These are phyloP conservation scores for Cryptops parisi DNA, from an alignment of 2,888 invertebrate genomes.

Conservation along the genomic window DNA sequence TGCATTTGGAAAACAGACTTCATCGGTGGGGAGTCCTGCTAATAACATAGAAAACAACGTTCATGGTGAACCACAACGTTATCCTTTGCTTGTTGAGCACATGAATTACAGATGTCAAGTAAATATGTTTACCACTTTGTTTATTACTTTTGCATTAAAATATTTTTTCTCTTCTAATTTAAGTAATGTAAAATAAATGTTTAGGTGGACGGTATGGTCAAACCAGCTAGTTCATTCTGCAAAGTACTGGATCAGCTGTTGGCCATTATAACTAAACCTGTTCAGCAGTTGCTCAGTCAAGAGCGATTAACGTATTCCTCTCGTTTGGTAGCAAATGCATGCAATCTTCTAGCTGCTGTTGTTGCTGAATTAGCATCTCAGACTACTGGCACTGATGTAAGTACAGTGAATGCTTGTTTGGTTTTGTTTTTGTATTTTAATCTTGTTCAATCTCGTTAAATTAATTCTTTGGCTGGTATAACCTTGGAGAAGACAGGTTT, in stretches of 20 bases:
- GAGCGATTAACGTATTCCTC: conserved; percentile 35
- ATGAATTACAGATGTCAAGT: conserved; percentile 53
- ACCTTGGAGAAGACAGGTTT: too few relatives aligned
- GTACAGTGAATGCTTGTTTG: conserved; percentile 21
- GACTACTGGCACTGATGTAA: conserved; percentile 57
- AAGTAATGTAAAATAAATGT: neutral
- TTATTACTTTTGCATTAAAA: neutral
- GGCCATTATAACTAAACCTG: conserved; percentile 65
- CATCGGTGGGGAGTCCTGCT: conserved; percentile 39
- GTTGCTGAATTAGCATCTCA: conserved; percentile 75
- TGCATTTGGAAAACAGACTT: conserved; percentile 8
- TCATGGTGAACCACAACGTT: conserved; percentile 48
- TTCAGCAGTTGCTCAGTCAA: conserved; percentile 41
- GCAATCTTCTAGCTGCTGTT: conserved; percentile 52
- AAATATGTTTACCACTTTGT: neutral
- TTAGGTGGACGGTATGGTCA: neutral
- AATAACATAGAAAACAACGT: conserved; percentile 42
- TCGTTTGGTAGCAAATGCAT: conserved; percentile 36
- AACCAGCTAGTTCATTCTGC: conserved; percentile 45
- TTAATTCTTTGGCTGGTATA: too few relatives aligned
- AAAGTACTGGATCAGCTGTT: conserved; percentile 70
- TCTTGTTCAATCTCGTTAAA: neutral
- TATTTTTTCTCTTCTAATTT: neutral
- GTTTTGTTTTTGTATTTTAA: neutral
- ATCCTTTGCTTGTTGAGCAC: conserved; percentile 61